Conservation (phyloP, 2,797 vertebrate genomes). For the Myotis findleyi region DNA sequence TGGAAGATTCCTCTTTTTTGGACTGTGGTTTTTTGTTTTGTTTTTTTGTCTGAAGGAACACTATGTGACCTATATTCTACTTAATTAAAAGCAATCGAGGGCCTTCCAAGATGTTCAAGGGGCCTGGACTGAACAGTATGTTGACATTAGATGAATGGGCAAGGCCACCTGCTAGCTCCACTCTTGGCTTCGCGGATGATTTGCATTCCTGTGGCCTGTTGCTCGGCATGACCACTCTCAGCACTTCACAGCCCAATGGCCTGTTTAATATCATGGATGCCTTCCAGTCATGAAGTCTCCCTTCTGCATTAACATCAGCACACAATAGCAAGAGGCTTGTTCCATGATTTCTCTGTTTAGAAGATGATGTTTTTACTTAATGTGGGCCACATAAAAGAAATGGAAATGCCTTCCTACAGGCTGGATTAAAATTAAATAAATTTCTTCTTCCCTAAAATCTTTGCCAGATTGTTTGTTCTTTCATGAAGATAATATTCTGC, state of each 20-base stretch:
- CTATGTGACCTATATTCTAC: conserved; percentile 91
- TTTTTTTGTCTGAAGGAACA: conserved; percentile 88
- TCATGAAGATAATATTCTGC: conserved; percentile 72
- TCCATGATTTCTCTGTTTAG: conserved; percentile 84
- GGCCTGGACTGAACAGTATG: conserved; percentile 90
- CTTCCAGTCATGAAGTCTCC: conserved; percentile 91
- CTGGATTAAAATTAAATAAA: conserved; percentile 87
- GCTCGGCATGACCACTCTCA: conserved; percentile 94
- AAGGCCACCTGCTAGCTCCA: conserved; percentile 97
- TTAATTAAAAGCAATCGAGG: conserved; percentile 95
- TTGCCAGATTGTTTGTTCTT: conserved; percentile 73
- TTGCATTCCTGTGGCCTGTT: conserved; percentile 98
- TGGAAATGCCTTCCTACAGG: conserved; percentile 83
- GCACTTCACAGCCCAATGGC: conserved; percentile 93
- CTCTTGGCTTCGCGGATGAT: conserved; percentile 93
- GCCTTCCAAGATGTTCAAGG: conserved; percentile 93
- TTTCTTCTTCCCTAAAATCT: conserved; percentile 80
- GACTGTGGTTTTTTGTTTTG: conserved; percentile 69
- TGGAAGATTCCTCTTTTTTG: conserved; percentile 87
- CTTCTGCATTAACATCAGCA: conserved; percentile 88
- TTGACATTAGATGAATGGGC: conserved; percentile 94
- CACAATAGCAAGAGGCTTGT: conserved; percentile 88
- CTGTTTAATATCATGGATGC: conserved; percentile 94
- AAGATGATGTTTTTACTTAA: conserved; percentile 86
- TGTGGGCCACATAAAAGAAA: conserved; percentile 89